Evolutionary conservation across 2,797 vertebrate species (phyloP), one percentile per base, ranked within the genome.

Genomic region (Coccyzus lansbergi): DNA sequence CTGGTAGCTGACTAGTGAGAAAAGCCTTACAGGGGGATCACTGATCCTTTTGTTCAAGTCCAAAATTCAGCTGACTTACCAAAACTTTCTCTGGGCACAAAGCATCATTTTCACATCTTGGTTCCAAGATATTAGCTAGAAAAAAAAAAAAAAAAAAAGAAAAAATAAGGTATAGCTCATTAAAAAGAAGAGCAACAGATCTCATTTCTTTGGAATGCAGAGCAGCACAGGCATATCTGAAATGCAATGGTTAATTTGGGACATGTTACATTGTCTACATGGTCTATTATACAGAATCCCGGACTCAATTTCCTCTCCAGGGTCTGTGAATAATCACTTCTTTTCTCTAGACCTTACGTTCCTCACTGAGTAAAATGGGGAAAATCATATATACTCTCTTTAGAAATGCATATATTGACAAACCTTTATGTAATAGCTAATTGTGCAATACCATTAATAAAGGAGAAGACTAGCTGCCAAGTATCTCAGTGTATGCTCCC

Each of bases 311-410:
- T 95, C 84, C 64, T 74, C 75, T 85, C 78, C 10, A 38, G 56
- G 13, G 13, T 70, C 86, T 78, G 48, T 71, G 89, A 95, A 93
- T 62, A 91, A 87, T 65, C 65, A 80, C 42, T 95, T 93, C 76
- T 76, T 67, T 86, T 92, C 82, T 89, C 72, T n/a, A 71, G 72
- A 58, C 40, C 22, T 81, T 36, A 77, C 83, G 46, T 91, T 96
- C 80, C 79, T 88, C 58, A 29, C 28, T 48, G 46, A 76, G 70
- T 48, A 83, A 90, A 90, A 78, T 4, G 14, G 7, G 12, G n/a
- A 62, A 91, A 81, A 68, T 82, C 18, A 52, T 51, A 85, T 21
- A 26, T 67, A 31, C 28, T 29, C 15, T 89, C 42, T 71, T 83
- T 65, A 78, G 79, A 77, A 94, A 87, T 33, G 51, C 25, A 59